Base-by-base conservation (phyloP, 2,888 invertebrate species). In the Drosophila pegasa region DNA sequence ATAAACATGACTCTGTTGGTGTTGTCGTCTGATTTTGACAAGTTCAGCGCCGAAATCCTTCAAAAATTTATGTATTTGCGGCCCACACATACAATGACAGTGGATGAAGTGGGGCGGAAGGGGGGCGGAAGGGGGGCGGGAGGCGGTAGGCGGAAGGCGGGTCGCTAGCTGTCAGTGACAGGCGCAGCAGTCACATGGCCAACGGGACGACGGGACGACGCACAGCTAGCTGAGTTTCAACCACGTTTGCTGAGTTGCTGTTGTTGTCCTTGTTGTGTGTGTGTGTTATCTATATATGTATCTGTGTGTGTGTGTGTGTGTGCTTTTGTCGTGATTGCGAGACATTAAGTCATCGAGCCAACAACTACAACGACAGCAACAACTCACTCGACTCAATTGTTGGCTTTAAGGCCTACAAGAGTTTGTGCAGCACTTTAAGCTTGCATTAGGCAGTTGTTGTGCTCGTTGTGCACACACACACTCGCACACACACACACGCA, bases 41-140 rank as follows among this genome's bases (percentile, higher is more conserved):
- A 90, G 90, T 90, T 90, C 90, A 91, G 91, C 91, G 90, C 85
- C 89, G 75, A 89, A 91, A 91, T 91, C 89, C 90, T 90, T 90
- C 90, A 89, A 88, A 90, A 89, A 89, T 85, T 80, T 90, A 89
- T 89, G 86, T 67, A 38, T 74, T 55, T 76, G 52, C 33, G 38
- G 64, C 55, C 65, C 70, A 57, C 56, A 68, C 51, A 45, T 31
- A 74, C 56, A 68, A 41, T 54, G 40, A 22, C 14, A 57, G 29
- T 29, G 41, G 29, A 3, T 29, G 41, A 29, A 3, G 12, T 20
- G 45, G 27, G 12, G 6, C n/a, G n/a, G n/a, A n/a, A n/a, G n/a
- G n/a, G n/a, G n/a, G 25, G 27, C 33, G 25, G 12, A 40, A 20
- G 41, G 35, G 3, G 10, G 10, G 2, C 14, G 1, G 9, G 9